phyloP scores from a whole-genome alignment of 2,113 vertebrate genomes.

The Rutilus rutilus region DNA sequence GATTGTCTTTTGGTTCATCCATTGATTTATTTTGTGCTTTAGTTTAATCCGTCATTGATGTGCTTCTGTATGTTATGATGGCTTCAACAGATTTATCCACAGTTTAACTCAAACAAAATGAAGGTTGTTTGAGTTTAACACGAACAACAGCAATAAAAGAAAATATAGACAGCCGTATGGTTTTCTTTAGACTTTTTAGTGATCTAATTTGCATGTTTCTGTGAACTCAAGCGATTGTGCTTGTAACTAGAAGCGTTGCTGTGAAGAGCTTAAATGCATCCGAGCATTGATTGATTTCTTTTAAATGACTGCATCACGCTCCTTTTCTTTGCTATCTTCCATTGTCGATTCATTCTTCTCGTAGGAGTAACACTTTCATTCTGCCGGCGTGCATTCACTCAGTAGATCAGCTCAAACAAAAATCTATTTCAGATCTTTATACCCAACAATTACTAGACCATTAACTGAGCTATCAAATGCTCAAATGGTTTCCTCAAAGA shows the following conservation, averaged over 20 bases:
- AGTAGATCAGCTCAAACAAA: neutral
- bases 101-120: too few relatives aligned
- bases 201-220: neutral
- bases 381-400: neutral
- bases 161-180: neutral
- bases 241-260: conserved; percentile 5
- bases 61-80: neutral
- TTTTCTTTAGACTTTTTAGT: neutral
- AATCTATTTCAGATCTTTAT: neutral
- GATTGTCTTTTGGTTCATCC: neutral
- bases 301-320: neutral
- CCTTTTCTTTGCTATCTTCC: neutral
- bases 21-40: neutral
- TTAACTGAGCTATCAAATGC: conserved; percentile 15
- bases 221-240: neutral
- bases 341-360: neutral
- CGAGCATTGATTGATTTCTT: neutral
- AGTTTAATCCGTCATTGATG: neutral
- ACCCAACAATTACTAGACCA: neutral
- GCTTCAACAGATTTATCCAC: neutral
- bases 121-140: too few relatives aligned
- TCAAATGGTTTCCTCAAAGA: conserved; percentile 15
- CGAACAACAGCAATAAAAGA: neutral
- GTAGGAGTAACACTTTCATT: neutral
- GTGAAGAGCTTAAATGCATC: neutral